phyloP scores from a whole-genome alignment of 1,140 invertebrate species.

The Trichomalopsis sarcophagae region DNA sequence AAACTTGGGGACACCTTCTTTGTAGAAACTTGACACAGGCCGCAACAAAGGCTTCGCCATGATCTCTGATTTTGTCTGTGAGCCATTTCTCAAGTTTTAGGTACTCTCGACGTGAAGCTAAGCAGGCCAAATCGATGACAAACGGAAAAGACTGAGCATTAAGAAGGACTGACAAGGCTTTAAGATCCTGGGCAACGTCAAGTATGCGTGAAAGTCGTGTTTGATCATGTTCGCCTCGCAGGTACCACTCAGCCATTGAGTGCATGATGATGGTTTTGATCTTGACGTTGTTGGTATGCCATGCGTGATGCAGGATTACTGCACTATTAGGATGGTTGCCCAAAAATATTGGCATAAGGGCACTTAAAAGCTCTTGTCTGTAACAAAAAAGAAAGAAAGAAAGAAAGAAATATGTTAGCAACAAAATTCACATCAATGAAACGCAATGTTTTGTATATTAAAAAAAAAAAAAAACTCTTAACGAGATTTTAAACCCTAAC shows the following conservation, averaged over 20 bases:
- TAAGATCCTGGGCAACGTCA: conserved; percentile 98
- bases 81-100: conserved; percentile 99
- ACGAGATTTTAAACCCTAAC: neutral
- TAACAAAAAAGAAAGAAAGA: neutral
- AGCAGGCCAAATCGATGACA: conserved; percentile 97
- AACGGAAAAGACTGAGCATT: conserved; percentile 96
- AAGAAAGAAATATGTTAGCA: neutral
- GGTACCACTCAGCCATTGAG: conserved; percentile 98
- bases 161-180: conserved; percentile 93
- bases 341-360: conserved; percentile 92
- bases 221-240: conserved; percentile 93
- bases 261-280: conserved; percentile 94
- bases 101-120: conserved; percentile 97
- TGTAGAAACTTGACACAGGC: conserved; percentile 91
- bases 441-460: neutral
- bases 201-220: conserved; percentile 93
- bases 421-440: neutral
- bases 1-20: conserved; percentile 89
- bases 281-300: conserved; percentile 86
- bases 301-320: conserved; percentile 94
- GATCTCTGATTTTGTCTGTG: conserved; percentile 96
- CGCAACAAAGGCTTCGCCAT: conserved; percentile 91
- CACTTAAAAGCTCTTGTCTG: conserved; percentile 89
- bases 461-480: neutral
- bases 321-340: conserved; percentile 96